Evolutionary conservation across 2,113 vertebrate genomes (phyloP).

Genomic region (Oenanthe melanoleuca): DNA sequence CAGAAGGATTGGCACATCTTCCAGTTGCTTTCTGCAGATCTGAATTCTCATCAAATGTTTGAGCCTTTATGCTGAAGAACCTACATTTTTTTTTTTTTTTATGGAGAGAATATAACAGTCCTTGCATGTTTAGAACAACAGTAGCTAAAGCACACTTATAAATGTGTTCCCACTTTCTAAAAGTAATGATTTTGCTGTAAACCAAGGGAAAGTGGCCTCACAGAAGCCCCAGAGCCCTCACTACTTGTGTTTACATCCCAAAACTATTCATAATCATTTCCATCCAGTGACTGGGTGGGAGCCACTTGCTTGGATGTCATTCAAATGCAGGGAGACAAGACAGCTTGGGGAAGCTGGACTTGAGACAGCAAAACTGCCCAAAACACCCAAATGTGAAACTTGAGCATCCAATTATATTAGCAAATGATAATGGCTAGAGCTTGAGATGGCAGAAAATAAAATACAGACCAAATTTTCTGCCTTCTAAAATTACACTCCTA

Average conservation of each 20-base stretch:
- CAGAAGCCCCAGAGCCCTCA: background rate
- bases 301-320: background rate
- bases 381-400: background rate
- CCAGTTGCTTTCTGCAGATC: background rate
- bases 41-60: background rate
- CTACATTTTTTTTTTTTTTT: background rate
- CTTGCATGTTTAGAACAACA: background rate
- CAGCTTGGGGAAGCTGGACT: background rate
- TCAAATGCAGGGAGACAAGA: background rate
- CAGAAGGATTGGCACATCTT: background rate
- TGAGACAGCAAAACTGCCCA: background rate
- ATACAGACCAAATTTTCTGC: background rate
- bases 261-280: background rate
- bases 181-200: background rate
- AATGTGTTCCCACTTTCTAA: background rate
- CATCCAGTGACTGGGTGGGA: background rate
- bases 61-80: background rate
- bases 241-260: background rate
- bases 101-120: background rate
- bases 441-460: background rate
- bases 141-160: background rate
- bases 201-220: background rate
- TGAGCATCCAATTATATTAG: background rate
- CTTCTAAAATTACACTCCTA: background rate
- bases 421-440: background rate